phyloP scores from a whole-genome alignment of 1,140 invertebrate species.

The Aphaenogaster ashmeadi region DNA sequence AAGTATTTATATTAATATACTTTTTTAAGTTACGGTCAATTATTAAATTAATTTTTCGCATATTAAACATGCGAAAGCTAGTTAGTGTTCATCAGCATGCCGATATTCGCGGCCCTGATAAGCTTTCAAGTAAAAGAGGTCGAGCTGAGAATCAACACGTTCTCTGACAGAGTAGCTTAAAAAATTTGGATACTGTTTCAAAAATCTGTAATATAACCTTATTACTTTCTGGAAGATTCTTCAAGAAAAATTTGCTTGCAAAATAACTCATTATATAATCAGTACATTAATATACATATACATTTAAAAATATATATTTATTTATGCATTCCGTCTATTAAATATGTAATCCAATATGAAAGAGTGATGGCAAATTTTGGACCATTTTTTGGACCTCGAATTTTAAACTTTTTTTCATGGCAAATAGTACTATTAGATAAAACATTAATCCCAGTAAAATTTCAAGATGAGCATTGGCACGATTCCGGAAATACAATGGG shows the following conservation, averaged over 20 bases:
- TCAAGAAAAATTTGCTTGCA: background rate
- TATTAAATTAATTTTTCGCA: background rate
- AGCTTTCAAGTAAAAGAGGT: slow-evolving; percentile 56
- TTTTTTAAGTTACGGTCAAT: background rate
- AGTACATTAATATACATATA: background rate
- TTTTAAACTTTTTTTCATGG: no score
- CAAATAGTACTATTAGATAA: no score
- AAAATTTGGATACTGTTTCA: background rate
- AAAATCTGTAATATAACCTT: slow-evolving; percentile 11
- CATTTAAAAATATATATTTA: background rate
- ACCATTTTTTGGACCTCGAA: no score
- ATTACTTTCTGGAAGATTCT: background rate
- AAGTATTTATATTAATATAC: background rate
- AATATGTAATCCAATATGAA: no score
- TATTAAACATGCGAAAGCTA: background rate
- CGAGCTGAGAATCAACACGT: slow-evolving; percentile 49
- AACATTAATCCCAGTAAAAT: no score
- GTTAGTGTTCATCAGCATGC: background rate
- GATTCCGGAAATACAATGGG: no score
- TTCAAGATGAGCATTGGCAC: no score
- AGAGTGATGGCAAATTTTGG: no score
- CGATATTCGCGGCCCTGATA: background rate
- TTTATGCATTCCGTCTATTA: background rate
- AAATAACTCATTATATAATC: background rate
- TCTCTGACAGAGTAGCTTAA: slow-evolving; percentile 10